Conservation (phyloP, 2,888 invertebrate genomes). For the Campopleginae sp. region DNA sequence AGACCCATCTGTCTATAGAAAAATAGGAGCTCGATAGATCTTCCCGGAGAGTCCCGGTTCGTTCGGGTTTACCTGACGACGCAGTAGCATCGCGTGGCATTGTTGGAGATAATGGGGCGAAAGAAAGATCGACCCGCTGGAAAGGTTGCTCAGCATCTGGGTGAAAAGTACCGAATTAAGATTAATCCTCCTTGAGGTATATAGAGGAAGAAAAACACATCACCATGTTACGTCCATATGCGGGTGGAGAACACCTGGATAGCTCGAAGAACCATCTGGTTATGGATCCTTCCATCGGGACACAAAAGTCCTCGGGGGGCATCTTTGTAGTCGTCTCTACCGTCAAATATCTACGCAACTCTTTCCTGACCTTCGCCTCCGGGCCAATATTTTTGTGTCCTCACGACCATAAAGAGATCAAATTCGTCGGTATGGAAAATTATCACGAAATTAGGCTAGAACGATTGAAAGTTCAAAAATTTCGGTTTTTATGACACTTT, state of each 20-base stretch:
- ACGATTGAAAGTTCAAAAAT: background rate
- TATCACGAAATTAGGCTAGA: background rate
- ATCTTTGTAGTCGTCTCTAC: conserved; percentile 16
- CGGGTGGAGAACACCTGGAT: conserved; percentile 64
- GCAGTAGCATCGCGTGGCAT: conserved; percentile 44
- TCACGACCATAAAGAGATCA: too few species aligned
- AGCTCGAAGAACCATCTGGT: conserved; percentile 56
- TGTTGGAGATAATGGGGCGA: conserved; percentile 50
- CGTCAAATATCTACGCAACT: background rate
- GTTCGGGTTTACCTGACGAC: conserved; percentile 42
- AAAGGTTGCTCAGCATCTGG: conserved; percentile 30
- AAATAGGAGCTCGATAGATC: conserved; percentile 51
- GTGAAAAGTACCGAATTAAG: conserved; percentile 62
- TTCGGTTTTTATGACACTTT: background rate
- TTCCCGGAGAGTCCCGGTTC: conserved; percentile 50
- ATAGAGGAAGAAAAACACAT: background rate
- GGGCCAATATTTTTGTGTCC: background rate
- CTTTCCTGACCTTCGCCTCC: background rate
- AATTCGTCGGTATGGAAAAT: background rate
- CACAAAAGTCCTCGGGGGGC: conserved; percentile 8
- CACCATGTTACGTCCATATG: conserved; percentile 25
- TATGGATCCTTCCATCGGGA: conserved; percentile 33
- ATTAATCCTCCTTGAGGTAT: conserved; percentile 49
- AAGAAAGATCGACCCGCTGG: conserved; percentile 43
- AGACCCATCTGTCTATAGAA: conserved; percentile 54